Conservation (phyloP, 2,113 vertebrate species). For the Balaeniceps rex region DNA sequence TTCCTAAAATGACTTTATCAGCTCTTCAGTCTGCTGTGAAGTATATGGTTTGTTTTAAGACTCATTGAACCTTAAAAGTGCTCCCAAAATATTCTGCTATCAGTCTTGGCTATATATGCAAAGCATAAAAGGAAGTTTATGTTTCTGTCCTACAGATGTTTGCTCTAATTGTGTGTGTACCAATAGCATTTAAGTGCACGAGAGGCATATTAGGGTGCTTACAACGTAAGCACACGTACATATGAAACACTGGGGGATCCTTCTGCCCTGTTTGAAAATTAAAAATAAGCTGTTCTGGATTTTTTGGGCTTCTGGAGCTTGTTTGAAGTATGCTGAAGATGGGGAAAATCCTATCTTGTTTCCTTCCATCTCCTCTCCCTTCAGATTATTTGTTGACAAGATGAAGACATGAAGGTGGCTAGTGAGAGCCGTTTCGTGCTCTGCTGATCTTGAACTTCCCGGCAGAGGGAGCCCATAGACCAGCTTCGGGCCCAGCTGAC, state of each 20-base stretch:
- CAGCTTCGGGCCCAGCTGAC: not conserved
- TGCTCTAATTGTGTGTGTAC: not conserved
- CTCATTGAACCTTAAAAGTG: not conserved
- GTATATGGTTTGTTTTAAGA: not conserved
- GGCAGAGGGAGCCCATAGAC: slow-evolving; percentile 2
- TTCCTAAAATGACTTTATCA: not conserved
- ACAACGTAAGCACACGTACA: too few relatives aligned
- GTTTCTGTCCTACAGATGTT: not conserved
- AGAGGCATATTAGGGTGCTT: not conserved
- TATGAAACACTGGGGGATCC: not conserved
- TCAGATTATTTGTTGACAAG: not conserved
- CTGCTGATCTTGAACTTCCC: not conserved
- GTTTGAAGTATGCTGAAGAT: not conserved
- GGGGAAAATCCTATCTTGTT: not conserved
- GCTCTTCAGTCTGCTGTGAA: not conserved
- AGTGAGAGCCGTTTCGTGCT: rapidly evolving
- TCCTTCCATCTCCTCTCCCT: not conserved
- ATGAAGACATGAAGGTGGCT: not conserved
- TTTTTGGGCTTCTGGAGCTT: not conserved
- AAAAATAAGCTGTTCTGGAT: not conserved
- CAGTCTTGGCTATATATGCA: not conserved
- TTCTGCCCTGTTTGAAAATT: not conserved
- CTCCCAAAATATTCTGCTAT: not conserved
- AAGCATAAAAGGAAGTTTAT: not conserved
- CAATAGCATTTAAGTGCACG: not conserved